Base-by-base conservation (phyloP, 2,888 invertebrate genomes). In the Phengaris arion region DNA sequence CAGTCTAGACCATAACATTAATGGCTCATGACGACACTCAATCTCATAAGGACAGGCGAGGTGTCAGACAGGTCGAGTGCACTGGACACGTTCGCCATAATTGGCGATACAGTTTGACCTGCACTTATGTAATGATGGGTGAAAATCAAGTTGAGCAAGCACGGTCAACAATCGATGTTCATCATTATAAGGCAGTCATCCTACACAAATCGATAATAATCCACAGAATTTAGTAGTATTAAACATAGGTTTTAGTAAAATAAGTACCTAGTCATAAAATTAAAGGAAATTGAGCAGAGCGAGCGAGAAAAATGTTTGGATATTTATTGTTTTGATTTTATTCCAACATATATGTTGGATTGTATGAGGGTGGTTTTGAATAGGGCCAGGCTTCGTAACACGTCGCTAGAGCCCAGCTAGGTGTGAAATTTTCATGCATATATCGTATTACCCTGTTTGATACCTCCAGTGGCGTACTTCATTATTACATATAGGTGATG, bases 101-200 rank as follows among this genome's bases (percentile, higher is more conserved):
- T 74, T 74, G 59, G 59, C 48, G 74, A 51, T 59, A 74, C 48
- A 74, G 64, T 51, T 72, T 74, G 74, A 74, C 74, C 64, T 51
- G 74, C 74, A 74, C 74, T 74, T 51, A 51, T 55, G 73, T 74
- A 46, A 74, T 51, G 74, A 64, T 51, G 64, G 74, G 51, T 35
- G 64, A 64, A 51, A 64, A 74, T 64, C 64, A 45, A 64, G 35
- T 45, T 64, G 64, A 12, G 64, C 35, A 45, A 22, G 22, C 35
- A 64, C 22, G 35, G 35, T 45, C 64, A 64, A 64, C 12, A 35
- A 35, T 12, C 13, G 22, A 13, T 35, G 9, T 12, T 35, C 35
- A 64, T 2, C 22, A 22, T 59, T 8, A 5, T 12, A 10, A 64
- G 15, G 7, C 64, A 64, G 22, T 59, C 35, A 35, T 35, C 0